Evolutionary conservation across 2,113 vertebrate species (phyloP).

Genomic region (Bubo scandiacus): DNA sequence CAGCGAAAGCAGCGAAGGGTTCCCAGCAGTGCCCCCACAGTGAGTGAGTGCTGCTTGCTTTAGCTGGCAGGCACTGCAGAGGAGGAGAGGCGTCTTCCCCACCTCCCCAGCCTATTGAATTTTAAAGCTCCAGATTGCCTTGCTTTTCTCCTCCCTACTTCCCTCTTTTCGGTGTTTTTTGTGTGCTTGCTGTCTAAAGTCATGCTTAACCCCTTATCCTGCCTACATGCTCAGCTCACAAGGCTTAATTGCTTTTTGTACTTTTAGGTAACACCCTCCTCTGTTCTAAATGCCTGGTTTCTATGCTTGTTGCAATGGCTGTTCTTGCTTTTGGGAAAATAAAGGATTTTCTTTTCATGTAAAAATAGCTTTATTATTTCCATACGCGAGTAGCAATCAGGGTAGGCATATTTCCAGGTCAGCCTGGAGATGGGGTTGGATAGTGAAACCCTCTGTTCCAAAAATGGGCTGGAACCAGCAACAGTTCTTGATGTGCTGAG

Average conservation of each 20-base stretch:
- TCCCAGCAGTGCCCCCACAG: not conserved
- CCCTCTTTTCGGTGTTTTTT: not conserved
- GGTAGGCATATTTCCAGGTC: constrained; percentile 29
- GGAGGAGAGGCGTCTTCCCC: not conserved
- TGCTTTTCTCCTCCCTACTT: not conserved
- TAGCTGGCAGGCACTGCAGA: not conserved
- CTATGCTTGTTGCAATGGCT: not conserved
- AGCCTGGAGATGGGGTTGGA: constrained; percentile 1
- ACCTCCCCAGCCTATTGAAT: not conserved
- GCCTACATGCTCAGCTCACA: not conserved
- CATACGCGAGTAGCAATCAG: not conserved
- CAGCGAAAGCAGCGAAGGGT: not conserved
- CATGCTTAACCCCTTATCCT: not conserved
- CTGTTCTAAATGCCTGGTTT: not conserved
- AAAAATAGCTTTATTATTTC: constrained; percentile 53
- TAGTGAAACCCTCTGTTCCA: not conserved
- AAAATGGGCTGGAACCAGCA: not conserved
- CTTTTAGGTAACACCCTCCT: not conserved
- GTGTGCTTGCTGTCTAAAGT: not conserved
- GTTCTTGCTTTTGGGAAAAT: not conserved
- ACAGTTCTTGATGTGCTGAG: not conserved
- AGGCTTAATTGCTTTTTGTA: not conserved
- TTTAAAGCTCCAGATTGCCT: not conserved
- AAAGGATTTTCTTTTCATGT: constrained; percentile 2
- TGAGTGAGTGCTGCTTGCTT: not conserved